phyloP scores from a whole-genome alignment of 1,140 invertebrate genomes.

The Teleopsis dalmanni region DNA sequence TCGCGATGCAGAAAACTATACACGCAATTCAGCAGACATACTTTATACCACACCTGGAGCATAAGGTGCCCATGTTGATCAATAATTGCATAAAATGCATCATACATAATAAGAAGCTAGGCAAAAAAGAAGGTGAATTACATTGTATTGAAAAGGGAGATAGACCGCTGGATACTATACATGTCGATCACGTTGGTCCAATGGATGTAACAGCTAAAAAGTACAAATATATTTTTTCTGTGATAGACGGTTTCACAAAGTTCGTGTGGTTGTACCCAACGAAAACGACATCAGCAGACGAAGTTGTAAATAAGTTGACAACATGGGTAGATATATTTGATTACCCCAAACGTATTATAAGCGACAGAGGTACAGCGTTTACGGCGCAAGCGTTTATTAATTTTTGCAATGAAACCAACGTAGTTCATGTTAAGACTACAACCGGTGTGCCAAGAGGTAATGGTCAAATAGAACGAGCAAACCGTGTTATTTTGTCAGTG shows the following conservation, averaged over 20 bases:
- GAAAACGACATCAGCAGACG: slow-evolving; percentile 15
- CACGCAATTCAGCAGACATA: slow-evolving; percentile 36
- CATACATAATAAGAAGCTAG: slow-evolving; percentile 18
- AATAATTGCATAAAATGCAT: slow-evolving; percentile 31
- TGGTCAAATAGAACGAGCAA: slow-evolving; percentile 19
- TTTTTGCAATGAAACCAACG: slow-evolving; percentile 20
- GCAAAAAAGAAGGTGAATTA: slow-evolving; percentile 26
- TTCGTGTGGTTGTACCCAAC: slow-evolving; percentile 33
- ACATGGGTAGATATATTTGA: slow-evolving; percentile 7
- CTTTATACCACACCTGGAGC: slow-evolving; percentile 31
- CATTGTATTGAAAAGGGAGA: slow-evolving; percentile 29
- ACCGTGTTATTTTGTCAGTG: slow-evolving; percentile 23
- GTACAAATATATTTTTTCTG: slow-evolving; percentile 39
- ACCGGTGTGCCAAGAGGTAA: slow-evolving; percentile 32
- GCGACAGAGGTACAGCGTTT: not conserved
- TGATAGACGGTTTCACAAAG: slow-evolving; percentile 43
- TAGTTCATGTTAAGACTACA: slow-evolving; percentile 24
- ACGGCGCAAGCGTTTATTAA: not conserved
- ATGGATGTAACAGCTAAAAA: slow-evolving; percentile 31
- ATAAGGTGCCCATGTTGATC: slow-evolving; percentile 29
- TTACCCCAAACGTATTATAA: slow-evolving; percentile 3
- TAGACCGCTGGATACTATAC: slow-evolving; percentile 19
- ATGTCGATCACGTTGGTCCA: slow-evolving; percentile 29
- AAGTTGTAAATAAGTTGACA: slow-evolving; percentile 9
- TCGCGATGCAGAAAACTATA: slow-evolving; percentile 37